Conservation (phyloP, 2,113 vertebrate species). For the Dascyllus trimaculatus region DNA sequence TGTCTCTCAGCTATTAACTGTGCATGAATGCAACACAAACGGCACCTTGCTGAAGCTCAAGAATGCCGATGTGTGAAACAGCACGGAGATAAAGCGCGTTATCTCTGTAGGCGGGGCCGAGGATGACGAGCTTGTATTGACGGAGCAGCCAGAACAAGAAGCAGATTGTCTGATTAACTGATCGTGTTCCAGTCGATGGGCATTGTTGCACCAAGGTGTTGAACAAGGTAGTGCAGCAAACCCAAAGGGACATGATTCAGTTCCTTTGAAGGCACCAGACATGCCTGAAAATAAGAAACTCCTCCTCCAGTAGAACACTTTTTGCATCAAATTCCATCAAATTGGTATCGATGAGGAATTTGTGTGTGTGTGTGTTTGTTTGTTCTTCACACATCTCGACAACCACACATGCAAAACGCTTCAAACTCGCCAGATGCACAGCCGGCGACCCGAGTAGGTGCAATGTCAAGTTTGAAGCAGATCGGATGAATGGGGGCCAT, state of each 20-base stretch:
- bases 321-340: too few relatives aligned
- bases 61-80: background rate
- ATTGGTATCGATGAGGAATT: too few relatives aligned
- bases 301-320: too few relatives aligned
- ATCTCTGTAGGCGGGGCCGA: background rate
- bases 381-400: too few relatives aligned
- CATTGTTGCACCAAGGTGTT: background rate
- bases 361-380: too few relatives aligned
- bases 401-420: too few relatives aligned
- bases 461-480: too few relatives aligned
- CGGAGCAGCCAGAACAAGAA: background rate
- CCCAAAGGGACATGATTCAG: background rate
- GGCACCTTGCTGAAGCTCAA: background rate
- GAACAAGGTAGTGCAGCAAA: background rate
- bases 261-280: background rate
- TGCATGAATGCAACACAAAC: background rate
- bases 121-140: slow-evolving; percentile 5
- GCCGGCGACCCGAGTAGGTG: too few relatives aligned
- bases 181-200: background rate
- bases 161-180: background rate
- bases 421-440: too few relatives aligned
- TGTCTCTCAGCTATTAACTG: background rate
- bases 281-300: too few relatives aligned
- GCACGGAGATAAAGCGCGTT: background rate
- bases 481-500: too few relatives aligned